Base-by-base conservation (phyloP, 2,113 vertebrate species). In the Ciconia stormi region DNA sequence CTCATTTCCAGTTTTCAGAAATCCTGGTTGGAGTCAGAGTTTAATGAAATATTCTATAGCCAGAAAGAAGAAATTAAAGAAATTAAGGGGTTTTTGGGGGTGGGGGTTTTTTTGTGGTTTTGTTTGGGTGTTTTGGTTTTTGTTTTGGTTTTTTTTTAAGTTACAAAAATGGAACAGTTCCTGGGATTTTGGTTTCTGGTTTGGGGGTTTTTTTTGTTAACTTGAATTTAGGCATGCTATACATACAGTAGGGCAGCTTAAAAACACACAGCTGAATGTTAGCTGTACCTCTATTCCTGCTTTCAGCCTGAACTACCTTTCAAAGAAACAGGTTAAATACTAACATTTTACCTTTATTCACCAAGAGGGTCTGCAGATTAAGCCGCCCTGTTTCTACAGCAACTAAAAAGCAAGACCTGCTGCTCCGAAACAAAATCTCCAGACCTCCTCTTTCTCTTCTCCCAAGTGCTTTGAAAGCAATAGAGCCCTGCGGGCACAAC, bases 401-500 rank as follows among this genome's bases (percentile, higher is more conserved):
- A 47, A 49, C 16, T 58, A 38, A 56, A 69, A 52, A 67, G 26
- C 11, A 26, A 58, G n/a, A 47, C n/a, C n/a, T 0, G 10, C 29
- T 49, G 40, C 53, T 47, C 42, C 30, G 55, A 80, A 49, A 11
- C 11, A 32, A 74, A 13, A 56, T 26, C 38, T n/a, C 30, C n/a
- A 38, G 8, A n/a, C 7, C 20, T 56, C 38, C 58, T 40, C 46
- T 46, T 58, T 63, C 66, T 11, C 27, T 13, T 15, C 18, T 40
- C 52, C 62, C 20, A 77, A 5, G n/a, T 2, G 11, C 14, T 32
- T 15, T 6, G 30, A n/a, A 79, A 82, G 7, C 44, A 53, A 26
- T 1, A 17, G 38, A 17, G 6, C 34, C 55, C 42, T 0, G 11
- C 1, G 38, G 11, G 18, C 26, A 46, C 47, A 29, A 6, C 47